These are phyloP conservation scores for Discoglossus pictus DNA, from an alignment of 2,797 vertebrate species.

Conservation along the genomic window DNA sequence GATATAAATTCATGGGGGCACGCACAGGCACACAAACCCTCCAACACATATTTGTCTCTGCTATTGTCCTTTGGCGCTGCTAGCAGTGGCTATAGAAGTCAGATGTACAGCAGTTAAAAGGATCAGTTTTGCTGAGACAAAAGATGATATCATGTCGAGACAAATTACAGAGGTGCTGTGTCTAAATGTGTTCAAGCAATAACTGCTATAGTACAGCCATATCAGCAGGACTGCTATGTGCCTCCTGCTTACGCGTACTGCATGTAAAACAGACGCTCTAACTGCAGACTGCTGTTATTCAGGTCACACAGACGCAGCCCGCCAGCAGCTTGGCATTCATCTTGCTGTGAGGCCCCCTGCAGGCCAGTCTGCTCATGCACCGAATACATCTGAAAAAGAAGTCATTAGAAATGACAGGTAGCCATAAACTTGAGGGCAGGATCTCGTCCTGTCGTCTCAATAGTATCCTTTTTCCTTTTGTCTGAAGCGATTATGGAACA, in stretches of 20 bases:
- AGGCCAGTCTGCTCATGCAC: conserved; percentile 62
- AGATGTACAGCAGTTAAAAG: conserved; percentile 61
- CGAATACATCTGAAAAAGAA: conserved; percentile 58
- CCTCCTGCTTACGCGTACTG: conserved; percentile 68
- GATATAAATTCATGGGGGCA: no score
- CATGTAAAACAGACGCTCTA: conserved; percentile 72
- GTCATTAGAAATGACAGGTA: conserved; percentile 70
- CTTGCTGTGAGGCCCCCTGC: conserved; percentile 66
- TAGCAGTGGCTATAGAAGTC: conserved; percentile 45
- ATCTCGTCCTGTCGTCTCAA: conserved; percentile 36
- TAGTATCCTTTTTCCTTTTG: conserved; percentile 37
- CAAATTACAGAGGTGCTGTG: conserved; percentile 66
- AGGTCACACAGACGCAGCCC: conserved; percentile 66
- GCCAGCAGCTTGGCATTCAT: conserved; percentile 59
- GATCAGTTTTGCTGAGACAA: conserved; percentile 65
- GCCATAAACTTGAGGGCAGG: conserved; percentile 57
- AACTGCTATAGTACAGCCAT: conserved; percentile 62
- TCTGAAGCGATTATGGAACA: conserved; percentile 38
- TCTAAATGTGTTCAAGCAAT: conserved; percentile 63
- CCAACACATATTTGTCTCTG: no score
- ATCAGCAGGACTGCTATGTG: conserved; percentile 70
- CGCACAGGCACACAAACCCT: no score
- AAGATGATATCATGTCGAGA: conserved; percentile 67
- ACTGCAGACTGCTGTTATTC: conserved; percentile 60
- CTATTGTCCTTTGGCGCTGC: conserved; percentile 23